These are phyloP conservation scores for Synodontis membranacea DNA, from an alignment of 2,113 vertebrate species.

Conservation along the genomic window DNA sequence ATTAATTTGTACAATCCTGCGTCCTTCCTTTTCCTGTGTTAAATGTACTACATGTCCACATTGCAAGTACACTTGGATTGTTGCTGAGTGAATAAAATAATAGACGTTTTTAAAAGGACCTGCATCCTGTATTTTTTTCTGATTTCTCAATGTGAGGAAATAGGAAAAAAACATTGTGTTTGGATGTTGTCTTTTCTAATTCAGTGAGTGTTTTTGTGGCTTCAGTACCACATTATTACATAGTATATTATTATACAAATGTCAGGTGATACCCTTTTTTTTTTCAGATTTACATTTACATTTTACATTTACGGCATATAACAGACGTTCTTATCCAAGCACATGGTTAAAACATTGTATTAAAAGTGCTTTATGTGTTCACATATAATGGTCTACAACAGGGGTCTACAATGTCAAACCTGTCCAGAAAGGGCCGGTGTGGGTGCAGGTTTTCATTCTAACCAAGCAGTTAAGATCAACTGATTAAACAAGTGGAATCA, in stretches of 20 bases:
- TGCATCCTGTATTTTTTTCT: neutral
- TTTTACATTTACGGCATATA: too few species aligned
- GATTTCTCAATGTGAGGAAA: too few species aligned
- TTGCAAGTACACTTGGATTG: neutral
- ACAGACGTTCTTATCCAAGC: too few species aligned
- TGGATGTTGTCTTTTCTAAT: constrained; percentile 49
- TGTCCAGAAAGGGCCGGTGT: too few species aligned
- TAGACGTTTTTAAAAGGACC: neutral
- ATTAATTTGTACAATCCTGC: neutral
- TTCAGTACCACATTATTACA: constrained; percentile 54
- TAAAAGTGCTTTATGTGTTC: neutral
- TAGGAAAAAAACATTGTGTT: neutral
- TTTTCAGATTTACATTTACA: too few species aligned
- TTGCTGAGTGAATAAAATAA: neutral
- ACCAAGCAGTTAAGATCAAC: too few species aligned
- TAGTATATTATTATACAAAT: neutral
- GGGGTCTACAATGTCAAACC: too few species aligned
- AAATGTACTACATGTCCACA: neutral
- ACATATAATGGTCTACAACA: neutral
- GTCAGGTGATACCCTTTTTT: neutral
- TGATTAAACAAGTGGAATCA: too few species aligned
- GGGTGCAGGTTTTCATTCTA: too few species aligned
- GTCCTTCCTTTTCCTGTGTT: neutral
- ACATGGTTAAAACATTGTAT: neutral
- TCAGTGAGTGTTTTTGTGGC: constrained; percentile 76